phyloP scores from a whole-genome alignment of 2,797 vertebrate genomes.

The Chelon auratus region DNA sequence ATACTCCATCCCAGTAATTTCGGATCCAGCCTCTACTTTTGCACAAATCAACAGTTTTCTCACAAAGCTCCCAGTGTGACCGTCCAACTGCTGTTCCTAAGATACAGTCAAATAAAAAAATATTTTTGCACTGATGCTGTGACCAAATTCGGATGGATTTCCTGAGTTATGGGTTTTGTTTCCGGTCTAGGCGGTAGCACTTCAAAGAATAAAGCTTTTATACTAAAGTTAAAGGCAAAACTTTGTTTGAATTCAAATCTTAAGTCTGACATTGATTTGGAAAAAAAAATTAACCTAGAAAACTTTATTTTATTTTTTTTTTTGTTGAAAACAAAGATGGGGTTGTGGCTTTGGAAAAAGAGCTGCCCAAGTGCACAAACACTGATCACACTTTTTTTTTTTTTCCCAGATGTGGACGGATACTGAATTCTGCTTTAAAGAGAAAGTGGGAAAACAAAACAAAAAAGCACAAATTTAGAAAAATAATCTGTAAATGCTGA shows the following conservation, averaged over 20 bases:
- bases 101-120: background rate
- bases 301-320: background rate
- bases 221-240: slow-evolving; percentile 38
- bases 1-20: slow-evolving; percentile 32
- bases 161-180: slow-evolving; percentile 71
- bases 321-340: slow-evolving; percentile 31
- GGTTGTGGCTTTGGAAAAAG: slow-evolving; percentile 37
- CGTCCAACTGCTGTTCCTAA: background rate
- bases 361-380: slow-evolving; percentile 45
- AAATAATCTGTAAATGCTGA: slow-evolving; percentile 82
- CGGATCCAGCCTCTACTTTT: slow-evolving; percentile 27
- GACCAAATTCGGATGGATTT: slow-evolving; percentile 54
- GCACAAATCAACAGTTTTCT: slow-evolving; percentile 34
- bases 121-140: slow-evolving; percentile 18
- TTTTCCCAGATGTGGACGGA: slow-evolving; percentile 26
- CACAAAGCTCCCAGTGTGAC: slow-evolving; percentile 15
- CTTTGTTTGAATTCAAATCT: slow-evolving; percentile 5
- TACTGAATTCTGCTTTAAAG: slow-evolving; percentile 68
- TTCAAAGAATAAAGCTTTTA: slow-evolving; percentile 42
- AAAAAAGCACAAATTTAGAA: slow-evolving; percentile 77
- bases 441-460: slow-evolving; percentile 35
- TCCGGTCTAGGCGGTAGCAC: slow-evolving; percentile 41
- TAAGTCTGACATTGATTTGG: background rate
- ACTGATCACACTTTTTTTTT: background rate
- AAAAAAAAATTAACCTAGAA: background rate